phyloP scores from a whole-genome alignment of 1,140 invertebrate genomes.

The Hyles euphorbiae region DNA sequence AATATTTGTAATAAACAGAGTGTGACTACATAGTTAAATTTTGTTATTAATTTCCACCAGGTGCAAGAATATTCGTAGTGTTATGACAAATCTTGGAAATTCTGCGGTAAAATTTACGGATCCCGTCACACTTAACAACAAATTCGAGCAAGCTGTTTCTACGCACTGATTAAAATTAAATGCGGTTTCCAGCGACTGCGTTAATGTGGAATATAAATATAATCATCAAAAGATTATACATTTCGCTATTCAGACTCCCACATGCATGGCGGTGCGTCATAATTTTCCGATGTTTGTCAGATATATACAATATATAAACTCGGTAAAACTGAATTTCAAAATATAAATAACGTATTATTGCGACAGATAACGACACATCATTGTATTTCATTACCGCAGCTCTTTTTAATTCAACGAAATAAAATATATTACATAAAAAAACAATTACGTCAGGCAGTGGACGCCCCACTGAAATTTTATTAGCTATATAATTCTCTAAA shows the following conservation, averaged over 20 bases:
- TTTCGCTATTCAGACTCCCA: not conserved
- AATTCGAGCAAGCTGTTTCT: no score
- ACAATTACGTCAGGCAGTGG: slow-evolving; percentile 15
- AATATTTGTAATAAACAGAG: no score
- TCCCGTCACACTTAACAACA: no score
- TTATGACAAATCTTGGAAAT: not conserved
- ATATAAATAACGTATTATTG: slow-evolving; percentile 38
- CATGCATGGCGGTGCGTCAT: slow-evolving; percentile 18
- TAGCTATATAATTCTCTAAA: slow-evolving; percentile 5
- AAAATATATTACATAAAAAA: slow-evolving; percentile 17
- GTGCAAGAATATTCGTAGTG: no score
- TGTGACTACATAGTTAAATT: no score
- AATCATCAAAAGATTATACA: slow-evolving; percentile 13
- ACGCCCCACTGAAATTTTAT: slow-evolving; percentile 13
- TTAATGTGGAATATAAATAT: slow-evolving; percentile 11
- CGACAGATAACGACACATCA: slow-evolving; percentile 23
- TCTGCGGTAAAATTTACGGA: not conserved
- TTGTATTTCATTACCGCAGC: slow-evolving; percentile 19
- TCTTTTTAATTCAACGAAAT: slow-evolving; percentile 12
- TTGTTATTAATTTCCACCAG: no score
- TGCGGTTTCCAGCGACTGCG: slow-evolving; percentile 5
- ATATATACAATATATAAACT: slow-evolving; percentile 28
- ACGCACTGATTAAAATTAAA: slow-evolving; percentile 7
- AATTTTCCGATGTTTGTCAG: slow-evolving; percentile 30
- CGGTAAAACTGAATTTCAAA: slow-evolving; percentile 20